These are phyloP conservation scores for Kryptolebias ocellatus DNA, from an alignment of 2,797 vertebrate species.

Conservation along the genomic window DNA sequence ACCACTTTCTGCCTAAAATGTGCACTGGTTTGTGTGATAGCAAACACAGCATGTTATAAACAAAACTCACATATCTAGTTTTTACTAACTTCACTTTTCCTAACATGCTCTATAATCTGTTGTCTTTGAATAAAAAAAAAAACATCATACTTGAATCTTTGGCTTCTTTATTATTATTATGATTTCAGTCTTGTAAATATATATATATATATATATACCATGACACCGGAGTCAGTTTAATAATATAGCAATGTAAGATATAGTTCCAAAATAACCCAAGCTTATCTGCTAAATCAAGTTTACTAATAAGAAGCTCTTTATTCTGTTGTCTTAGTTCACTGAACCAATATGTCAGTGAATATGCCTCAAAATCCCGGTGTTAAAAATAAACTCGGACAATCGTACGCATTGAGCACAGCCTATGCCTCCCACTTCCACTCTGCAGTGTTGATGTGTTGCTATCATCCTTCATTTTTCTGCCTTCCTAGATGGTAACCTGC, in stretches of 20 bases:
- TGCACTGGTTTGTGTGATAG: neutral
- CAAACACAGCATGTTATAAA: neutral
- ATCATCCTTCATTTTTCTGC: conserved; percentile 20
- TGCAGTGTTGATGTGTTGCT: conserved; percentile 36
- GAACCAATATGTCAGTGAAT: conserved; percentile 44
- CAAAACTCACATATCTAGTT: no score
- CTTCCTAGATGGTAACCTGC: conserved; percentile 24
- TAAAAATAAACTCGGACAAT: conserved; percentile 48
- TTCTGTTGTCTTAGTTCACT: conserved; percentile 33
- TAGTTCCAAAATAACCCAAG: conserved; percentile 16
- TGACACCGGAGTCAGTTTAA: neutral
- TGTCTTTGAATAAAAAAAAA: neutral
- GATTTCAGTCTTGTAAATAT: neutral
- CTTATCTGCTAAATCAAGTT: conserved; percentile 38
- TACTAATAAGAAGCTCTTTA: conserved; percentile 41
- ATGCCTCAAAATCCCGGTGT: conserved; percentile 39
- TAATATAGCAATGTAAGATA: conserved; percentile 10
- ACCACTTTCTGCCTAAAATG: neutral
- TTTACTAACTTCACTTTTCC: neutral
- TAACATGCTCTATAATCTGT: neutral
- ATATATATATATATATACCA: neutral
- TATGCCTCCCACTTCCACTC: conserved; percentile 43
- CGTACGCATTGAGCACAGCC: conserved; percentile 32
- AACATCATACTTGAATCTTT: neutral
- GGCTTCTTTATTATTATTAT: neutral